Evolutionary conservation across 2,888 invertebrate species (phyloP).

Genomic region (Criorhina ranunculi): DNA sequence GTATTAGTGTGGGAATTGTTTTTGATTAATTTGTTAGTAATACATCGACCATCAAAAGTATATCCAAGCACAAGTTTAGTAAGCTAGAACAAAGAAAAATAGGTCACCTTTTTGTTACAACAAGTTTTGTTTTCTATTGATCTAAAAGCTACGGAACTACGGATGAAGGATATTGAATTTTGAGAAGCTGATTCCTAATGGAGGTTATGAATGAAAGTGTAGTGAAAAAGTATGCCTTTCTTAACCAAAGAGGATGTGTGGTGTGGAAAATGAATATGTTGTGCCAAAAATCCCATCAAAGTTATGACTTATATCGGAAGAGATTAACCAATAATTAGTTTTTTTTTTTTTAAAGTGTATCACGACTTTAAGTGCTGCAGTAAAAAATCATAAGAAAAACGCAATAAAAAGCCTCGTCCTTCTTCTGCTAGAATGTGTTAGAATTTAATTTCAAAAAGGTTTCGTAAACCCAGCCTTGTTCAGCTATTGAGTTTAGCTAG

Average conservation of each 20-base stretch:
- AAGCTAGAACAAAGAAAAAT: conserved; percentile 67
- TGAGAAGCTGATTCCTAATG: background rate
- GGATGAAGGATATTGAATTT: conserved; percentile 8
- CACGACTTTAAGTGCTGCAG: too few relatives aligned
- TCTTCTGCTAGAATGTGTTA: too few relatives aligned
- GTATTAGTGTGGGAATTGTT: conserved; percentile 57
- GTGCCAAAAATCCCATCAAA: background rate
- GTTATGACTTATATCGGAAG: background rate
- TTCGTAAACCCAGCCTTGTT: too few relatives aligned
- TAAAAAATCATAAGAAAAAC: too few relatives aligned
- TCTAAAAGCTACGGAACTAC: conserved; percentile 15
- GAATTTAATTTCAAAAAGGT: too few relatives aligned
- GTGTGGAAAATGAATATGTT: background rate
- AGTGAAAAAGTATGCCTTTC: background rate
- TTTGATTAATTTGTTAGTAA: conserved; percentile 57
- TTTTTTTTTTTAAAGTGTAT: too few relatives aligned
- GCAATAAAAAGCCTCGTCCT: too few relatives aligned
- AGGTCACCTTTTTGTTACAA: conserved; percentile 37
- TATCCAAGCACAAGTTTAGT: conserved; percentile 64
- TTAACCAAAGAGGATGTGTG: background rate
- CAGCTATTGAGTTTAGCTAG: too few relatives aligned
- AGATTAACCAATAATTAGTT: too few relatives aligned
- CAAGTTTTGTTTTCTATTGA: background rate
- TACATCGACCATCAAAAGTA: conserved; percentile 57
- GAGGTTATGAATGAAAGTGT: conserved; percentile 9